Evolutionary conservation across 1,140 invertebrate species (phyloP), one percentile per base, ranked within the genome.

Genomic region (Drosophila baimaii): DNA sequence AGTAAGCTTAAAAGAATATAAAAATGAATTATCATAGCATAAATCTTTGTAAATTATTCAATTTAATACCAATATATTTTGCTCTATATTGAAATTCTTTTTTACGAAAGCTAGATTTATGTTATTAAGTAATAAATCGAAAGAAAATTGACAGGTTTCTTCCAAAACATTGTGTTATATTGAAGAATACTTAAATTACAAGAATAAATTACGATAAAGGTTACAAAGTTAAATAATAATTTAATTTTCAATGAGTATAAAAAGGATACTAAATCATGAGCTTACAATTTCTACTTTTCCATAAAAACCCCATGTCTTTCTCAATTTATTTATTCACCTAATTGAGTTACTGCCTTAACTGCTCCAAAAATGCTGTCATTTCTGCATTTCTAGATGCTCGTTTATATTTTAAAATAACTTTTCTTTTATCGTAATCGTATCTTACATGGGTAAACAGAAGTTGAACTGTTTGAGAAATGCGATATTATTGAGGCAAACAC

Each of bases 401-500:
- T 37, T 37, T 37, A 37, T n/a, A n/a, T n/a, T n/a, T 7, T 3
- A 37, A 37, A 37, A n/a, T 37, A 37, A 37, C 35, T 37, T n/a
- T n/a, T 37, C 15, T 15, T n/a, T n/a, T 7, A 37, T 15, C 7
- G 13, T 37, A 13, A 37, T 13, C 31, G 31, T 12, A 33, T 33
- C 31, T 33, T 5, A 4, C 12, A 13, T 1, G 31, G 12, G 5
- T 33, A 33, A 33, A 33, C 31, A 33, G 31, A 13, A 33, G 31
- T 7, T 1, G 0, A 33, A 52, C 12, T 10, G 33, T 35, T 5
- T 35, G 31, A 21, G 31, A 21, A 52, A 33, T 35, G 29, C 13
- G 13, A n/a, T 52, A 52, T 35, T 33, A 19, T 51, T 31, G 47
- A 51, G 12, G 47, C 47, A 51, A 51, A 21, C 49, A 54, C 49